Evolutionary conservation across 2,113 vertebrate species (phyloP), one percentile per base, ranked within the genome.

Genomic region (Caretta caretta): DNA sequence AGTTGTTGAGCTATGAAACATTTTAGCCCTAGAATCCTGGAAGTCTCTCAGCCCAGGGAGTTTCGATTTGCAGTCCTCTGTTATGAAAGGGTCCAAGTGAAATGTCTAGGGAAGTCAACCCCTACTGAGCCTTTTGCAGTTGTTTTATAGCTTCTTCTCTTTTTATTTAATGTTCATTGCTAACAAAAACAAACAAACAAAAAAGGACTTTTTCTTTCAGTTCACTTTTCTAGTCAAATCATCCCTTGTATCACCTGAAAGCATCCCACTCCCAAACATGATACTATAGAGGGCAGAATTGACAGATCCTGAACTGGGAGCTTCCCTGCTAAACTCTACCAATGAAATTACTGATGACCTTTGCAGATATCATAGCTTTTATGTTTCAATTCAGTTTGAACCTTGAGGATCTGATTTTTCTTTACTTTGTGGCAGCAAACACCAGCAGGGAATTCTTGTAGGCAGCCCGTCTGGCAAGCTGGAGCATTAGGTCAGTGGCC

Each of bases 281-380:
- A 95, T 95, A 38, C 81, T 94, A 79, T 0, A 0, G 81, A 80
- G 95, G 75, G 93, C 65, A 54, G 95, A 95, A 94, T 91, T 95
- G 96, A 95, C 90, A 95, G 90, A 81, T 93, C 90, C 85, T 84
- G 90, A 90, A 83, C 95, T 95, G 90, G 94, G 87, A 88, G 27
- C 75, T 84, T 17, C 65, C 2, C 89, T 93, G 86, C 46, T 96
- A 94, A 97, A 97, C 95, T 86, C 96, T 86, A 79, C 79, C 0
- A 2, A 95, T 89, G 92, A 88, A 89, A 88, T 65, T 95, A 94
- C 51, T 97, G 96, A 97, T 97, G 96, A 91, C 86, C 96, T 96
- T 96, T 96, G 95, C 96, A 97, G 94, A 95, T 96, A 96, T 75
- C 90, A 88, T 75, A 72, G 84, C 85, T 96, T 97, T 96, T 96